Evolutionary conservation across 2,113 vertebrate species (phyloP), one percentile per base, ranked within the genome.

Genomic region (Salvator merianae): DNA sequence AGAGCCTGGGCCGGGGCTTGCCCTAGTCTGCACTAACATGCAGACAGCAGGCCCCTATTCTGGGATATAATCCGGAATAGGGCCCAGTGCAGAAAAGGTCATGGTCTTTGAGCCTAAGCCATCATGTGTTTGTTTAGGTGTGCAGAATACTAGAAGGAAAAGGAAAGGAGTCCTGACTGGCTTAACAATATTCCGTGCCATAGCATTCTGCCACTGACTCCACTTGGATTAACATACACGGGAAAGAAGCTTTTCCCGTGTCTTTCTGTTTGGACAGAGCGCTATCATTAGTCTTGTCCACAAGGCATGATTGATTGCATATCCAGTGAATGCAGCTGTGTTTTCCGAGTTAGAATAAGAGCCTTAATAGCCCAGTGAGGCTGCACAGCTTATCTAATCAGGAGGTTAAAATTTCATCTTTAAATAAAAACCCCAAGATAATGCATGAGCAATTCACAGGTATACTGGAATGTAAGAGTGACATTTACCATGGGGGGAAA

Each of bases 341-440:
- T 22, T 10, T 47, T 68, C 30, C 65, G n/a, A 85, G 8, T 40
- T 2, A 81, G 65, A 70, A 28, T 0, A 5, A 0, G 28, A 53
- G 43, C n/a, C 55, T 12, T 53, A 50, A 53, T 74, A 65, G 66
- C 70, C 59, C 16, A 79, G 5, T 13, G 50, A 74, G 32, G 24
- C 9, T 55, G 43, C 12, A 20, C 34, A n/a, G 26, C 2, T 32
- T 22, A 16, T 82, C 62, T 40, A 22, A n/a, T n/a, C 40, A 28
- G 71, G 0, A 7, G 38, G 53, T 2, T 75, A 72, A 0, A 0
- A 14, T 1, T 22, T 1, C 10, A 13, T 18, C 9, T 38, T 24
- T n/a, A 72, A 74, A 36, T 0, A 24, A n/a, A 53, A 68, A 85
- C 24, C 38, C 55, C 38, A 34, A 32, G 72, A 84, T 20, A 50